Conservation (phyloP, 2,113 vertebrate genomes). For the Seriola aureovittata region DNA sequence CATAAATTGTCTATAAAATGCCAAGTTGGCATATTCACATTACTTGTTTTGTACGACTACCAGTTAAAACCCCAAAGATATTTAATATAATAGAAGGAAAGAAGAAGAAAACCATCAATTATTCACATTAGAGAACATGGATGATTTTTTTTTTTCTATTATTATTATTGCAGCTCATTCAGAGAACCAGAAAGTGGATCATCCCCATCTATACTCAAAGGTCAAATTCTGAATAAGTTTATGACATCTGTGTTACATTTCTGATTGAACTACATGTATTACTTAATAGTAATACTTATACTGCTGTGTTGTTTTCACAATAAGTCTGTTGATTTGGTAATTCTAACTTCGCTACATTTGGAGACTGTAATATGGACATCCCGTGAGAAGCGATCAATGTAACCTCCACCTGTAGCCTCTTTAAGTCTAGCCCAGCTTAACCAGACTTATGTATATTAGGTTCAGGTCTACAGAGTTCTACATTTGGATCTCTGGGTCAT, state of each 20-base stretch:
- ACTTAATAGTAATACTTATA: not conserved
- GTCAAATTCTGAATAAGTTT: not conserved
- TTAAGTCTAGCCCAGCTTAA: conserved; percentile 20
- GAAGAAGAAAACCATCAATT: not conserved
- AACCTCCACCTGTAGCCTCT: not conserved
- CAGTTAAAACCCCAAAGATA: not conserved
- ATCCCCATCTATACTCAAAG: not conserved
- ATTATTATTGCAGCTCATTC: not conserved
- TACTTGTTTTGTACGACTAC: not conserved
- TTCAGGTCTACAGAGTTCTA: conserved; percentile 14
- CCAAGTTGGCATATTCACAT: not conserved
- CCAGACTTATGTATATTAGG: not conserved
- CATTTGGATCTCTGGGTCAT: conserved; percentile 28
- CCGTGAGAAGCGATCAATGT: conserved; percentile 8
- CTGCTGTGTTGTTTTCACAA: not conserved
- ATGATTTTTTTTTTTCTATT: not conserved
- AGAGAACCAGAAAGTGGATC: not conserved
- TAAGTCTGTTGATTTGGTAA: not conserved
- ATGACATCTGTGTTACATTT: not conserved
- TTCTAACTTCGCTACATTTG: not conserved
- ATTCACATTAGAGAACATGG: not conserved
- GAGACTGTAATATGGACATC: not conserved
- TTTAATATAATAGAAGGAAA: not conserved
- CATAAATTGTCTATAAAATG: not conserved
- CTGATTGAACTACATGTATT: not conserved